Evolutionary conservation across 2,797 vertebrate species (phyloP), one percentile per base, ranked within the genome.

Genomic region (Pangasius larnaudii): DNA sequence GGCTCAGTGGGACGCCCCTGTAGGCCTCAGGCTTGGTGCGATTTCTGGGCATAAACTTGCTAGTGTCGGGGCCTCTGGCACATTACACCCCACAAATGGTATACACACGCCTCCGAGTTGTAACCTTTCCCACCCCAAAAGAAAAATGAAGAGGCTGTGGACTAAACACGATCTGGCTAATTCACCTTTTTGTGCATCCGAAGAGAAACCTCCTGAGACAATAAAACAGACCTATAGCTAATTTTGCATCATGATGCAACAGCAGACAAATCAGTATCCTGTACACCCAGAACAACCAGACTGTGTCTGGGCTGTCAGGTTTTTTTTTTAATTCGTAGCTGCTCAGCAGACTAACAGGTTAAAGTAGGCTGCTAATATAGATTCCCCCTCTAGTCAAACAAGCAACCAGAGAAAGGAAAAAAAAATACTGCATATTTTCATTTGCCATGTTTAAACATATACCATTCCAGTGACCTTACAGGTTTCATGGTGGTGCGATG

Each of bases 21-120:
- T 91, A 94, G 94, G 94, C 94, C 93, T 91, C 83, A 72, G 93
- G 89, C 94, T 95, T 96, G 94, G 95, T 95, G 91, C 94, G 95
- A 93, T 91, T 95, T 94, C 94, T 95, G 93, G 91, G 94, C 92
- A 95, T 95, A 95, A 94, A 94, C 93, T 95, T 93, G 93, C 93
- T 92, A 94, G 92, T 85, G 92, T 94, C 93, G 93, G 93, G 95
- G 92, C 93, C 92, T 94, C 93, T 92, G 93, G 95, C 94, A 94
- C 94, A 95, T 94, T 95, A 94, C 93, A 95, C 93, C 91, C 92
- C 93, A 90, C 92, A 92, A 93, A 94, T 94, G 92, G 94, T 93
- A 85, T 42, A 78, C 65, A 84, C 87, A 78, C 69, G 67, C 65
- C 87, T 81, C 33, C 42, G 69, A 71, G 84, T 46, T 91, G 75